Evolutionary conservation across 1,140 invertebrate genomes (phyloP), one percentile per base, ranked within the genome.

Genomic region (Micrasema minimum): DNA sequence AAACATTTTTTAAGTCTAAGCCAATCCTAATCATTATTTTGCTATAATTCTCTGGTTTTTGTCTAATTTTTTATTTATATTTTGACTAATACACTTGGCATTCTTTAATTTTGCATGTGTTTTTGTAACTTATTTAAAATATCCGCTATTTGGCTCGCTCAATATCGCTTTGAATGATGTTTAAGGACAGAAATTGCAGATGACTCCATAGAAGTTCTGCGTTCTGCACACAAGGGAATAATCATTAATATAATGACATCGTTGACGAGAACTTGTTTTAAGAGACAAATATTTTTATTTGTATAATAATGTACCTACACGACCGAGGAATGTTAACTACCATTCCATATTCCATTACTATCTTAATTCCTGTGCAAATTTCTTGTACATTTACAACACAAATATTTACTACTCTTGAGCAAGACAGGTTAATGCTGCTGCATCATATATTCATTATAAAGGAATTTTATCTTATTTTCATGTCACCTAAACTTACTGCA

Each of bases 161-260:
- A n/a, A n/a, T n/a, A n/a, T n/a, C n/a, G n/a, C n/a, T n/a, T n/a
- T n/a, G n/a, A n/a, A n/a, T n/a, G n/a, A n/a, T n/a, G n/a, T n/a
- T n/a, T n/a, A n/a, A n/a, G n/a, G n/a, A n/a, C n/a, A n/a, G n/a
- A n/a, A n/a, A n/a, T n/a, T n/a, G n/a, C n/a, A n/a, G n/a, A n/a
- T n/a, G n/a, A n/a, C n/a, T n/a, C n/a, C n/a, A n/a, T n/a, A n/a
- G n/a, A n/a, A n/a, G 41, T 43, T 43, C 3, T n/a, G 45, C 45
- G 16, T 18, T 48, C 46, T 20, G 46, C 46, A 16, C 16, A 22
- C 20, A 10, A 48, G 11, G 18, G 18, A 20, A 48, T 20, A n/a
- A n/a, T n/a, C n/a, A n/a, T n/a, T n/a, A 45, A 45, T n/a, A 10
- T 57, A 59, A 41, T 59, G 37, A 38, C 55, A 59, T 59, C 55